Percentiles rank a stretch among this genome's conserved stretches.
These are phyloP conservation scores for Meandrusa payeni DNA, from an alignment of 2,888 invertebrate species.

Conservation along the genomic window DNA sequence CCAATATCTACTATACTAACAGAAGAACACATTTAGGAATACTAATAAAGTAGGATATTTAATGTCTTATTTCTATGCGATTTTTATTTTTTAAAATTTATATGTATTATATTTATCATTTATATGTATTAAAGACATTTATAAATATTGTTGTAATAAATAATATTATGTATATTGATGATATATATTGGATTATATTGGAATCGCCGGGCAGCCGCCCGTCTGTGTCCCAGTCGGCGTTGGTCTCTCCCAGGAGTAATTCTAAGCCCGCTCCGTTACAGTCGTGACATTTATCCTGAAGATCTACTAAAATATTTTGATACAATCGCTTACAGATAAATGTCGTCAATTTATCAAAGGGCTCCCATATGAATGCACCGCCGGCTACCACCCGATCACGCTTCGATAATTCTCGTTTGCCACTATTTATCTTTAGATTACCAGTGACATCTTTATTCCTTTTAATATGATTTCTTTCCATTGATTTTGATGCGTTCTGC, in stretches of 20 bases:
- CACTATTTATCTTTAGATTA: slow-evolving; percentile 71
- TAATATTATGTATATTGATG: too few relatives aligned
- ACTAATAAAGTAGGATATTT: too few relatives aligned
- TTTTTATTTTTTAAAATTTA: too few relatives aligned
- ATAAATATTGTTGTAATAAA: too few relatives aligned
- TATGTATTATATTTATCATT: too few relatives aligned
- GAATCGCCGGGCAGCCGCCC: slow-evolving; percentile 30
- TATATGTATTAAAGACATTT: too few relatives aligned
- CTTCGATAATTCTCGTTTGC: slow-evolving; percentile 58
- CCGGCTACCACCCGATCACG: slow-evolving; percentile 45
- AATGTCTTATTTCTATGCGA: too few relatives aligned
- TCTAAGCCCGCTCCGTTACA: slow-evolving; percentile 60
- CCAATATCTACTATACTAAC: too few relatives aligned
- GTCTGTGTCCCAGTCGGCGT: slow-evolving; percentile 38
- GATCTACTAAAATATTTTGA: slow-evolving; percentile 76
- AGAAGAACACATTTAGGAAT: too few relatives aligned
- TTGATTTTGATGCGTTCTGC: slow-evolving; percentile 31
- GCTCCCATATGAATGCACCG: slow-evolving; percentile 43
- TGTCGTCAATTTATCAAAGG: slow-evolving; percentile 72
- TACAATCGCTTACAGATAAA: slow-evolving; percentile 73
- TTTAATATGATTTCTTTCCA: slow-evolving; percentile 50
- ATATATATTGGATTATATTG: neutral
- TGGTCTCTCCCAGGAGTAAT: slow-evolving; percentile 41
- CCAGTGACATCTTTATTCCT: slow-evolving; percentile 62
- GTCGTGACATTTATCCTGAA: slow-evolving; percentile 66